Evolutionary conservation across 2,888 invertebrate genomes (phyloP).

Genomic region (Eugnorisma glareosa): DNA sequence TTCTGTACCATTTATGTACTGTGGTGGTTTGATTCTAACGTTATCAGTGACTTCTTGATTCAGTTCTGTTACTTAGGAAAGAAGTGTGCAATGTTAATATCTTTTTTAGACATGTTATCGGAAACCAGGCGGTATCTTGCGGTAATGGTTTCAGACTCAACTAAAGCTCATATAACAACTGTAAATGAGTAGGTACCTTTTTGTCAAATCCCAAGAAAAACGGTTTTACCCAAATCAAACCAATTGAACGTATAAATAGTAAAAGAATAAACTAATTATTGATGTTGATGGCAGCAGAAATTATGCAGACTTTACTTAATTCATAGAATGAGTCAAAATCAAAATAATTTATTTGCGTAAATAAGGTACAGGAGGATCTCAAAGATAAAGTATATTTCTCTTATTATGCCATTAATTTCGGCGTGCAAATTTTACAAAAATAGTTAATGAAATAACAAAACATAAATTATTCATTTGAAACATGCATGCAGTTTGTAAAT

Average conservation of each 20-base stretch:
- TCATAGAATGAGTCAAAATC: neutral
- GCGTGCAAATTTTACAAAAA: no score
- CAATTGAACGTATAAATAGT: neutral
- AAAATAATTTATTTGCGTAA: no score
- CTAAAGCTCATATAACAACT: neutral
- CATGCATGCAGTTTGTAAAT: no score
- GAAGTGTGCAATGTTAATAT: neutral
- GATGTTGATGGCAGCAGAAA: neutral
- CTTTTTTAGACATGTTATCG: neutral
- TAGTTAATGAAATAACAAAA: no score
- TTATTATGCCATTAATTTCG: no score
- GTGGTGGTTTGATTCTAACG: slow-evolving; percentile 59
- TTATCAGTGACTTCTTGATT: slow-evolving; percentile 44
- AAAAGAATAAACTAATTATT: neutral
- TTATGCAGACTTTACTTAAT: neutral
- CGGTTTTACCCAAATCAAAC: neutral
- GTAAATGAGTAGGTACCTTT: neutral
- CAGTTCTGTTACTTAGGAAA: slow-evolving; percentile 3
- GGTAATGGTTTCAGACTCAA: neutral
- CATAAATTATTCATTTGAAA: no score
- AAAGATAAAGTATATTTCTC: no score
- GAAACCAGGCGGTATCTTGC: no score
- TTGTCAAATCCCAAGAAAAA: neutral
- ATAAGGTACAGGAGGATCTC: no score
- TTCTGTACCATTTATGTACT: slow-evolving; percentile 71